phyloP scores from a whole-genome alignment of 2,113 vertebrate species.

The Amazona vittata region DNA sequence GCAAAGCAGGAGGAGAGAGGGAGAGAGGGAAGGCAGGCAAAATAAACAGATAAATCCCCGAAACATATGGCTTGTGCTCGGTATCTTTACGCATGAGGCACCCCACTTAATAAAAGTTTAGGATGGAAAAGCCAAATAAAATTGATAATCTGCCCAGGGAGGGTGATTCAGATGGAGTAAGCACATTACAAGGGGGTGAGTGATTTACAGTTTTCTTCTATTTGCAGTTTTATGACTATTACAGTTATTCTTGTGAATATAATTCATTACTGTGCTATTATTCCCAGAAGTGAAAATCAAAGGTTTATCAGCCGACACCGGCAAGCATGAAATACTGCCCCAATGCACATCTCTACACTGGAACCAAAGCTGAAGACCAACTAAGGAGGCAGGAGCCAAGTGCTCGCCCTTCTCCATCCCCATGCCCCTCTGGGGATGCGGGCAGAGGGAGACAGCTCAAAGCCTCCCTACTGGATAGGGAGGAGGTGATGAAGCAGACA shows the following conservation, averaged over 20 bases:
- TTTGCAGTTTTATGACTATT: conserved; percentile 69
- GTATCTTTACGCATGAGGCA: conserved; percentile 63
- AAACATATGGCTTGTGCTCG: conserved; percentile 47
- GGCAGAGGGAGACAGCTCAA: background rate
- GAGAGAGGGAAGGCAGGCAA: conserved; percentile 21
- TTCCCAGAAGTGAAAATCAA: conserved; percentile 73
- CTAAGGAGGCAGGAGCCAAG: rapidly evolving
- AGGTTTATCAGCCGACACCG: conserved; percentile 50
- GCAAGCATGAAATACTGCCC: conserved; percentile 51
- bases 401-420: rapidly evolving
- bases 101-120: conserved; percentile 69
- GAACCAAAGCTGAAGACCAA: background rate
- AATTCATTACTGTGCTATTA: conserved; percentile 71
- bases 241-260: conserved; percentile 72
- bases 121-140: conserved; percentile 67
- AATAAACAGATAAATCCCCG: conserved; percentile 63
- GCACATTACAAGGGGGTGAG: conserved; percentile 48
- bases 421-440: rapidly evolving
- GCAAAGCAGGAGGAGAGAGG: background rate
- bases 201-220: conserved; percentile 70
- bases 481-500: background rate
- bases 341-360: background rate
- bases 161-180: conserved; percentile 68
- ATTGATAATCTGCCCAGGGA: conserved; percentile 69
- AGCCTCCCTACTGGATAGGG: background rate